Evolutionary conservation across 2,797 vertebrate genomes (phyloP).

Genomic region (Delichon dasypus): DNA sequence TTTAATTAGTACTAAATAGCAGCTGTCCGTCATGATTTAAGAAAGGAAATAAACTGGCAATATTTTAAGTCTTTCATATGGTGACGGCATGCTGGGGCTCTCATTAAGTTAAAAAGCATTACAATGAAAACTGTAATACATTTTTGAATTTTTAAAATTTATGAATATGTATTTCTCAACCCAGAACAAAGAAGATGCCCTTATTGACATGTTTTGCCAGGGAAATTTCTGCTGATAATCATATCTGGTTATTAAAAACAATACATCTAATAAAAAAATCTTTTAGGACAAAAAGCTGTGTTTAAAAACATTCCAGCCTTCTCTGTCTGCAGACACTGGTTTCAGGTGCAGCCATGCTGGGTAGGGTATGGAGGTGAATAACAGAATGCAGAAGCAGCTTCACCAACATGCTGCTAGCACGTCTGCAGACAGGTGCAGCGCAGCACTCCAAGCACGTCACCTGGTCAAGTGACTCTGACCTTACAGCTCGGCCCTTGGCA

Average conservation of each 20-base stretch:
- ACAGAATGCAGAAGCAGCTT: background rate
- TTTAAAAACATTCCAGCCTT: background rate
- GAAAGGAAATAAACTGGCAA: slow-evolving; percentile 24
- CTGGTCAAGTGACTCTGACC: background rate
- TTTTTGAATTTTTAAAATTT: background rate
- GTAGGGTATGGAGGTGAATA: background rate
- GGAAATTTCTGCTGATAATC: background rate
- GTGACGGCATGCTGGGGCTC: background rate
- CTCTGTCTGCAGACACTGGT: background rate
- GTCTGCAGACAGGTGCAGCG: accelerated
- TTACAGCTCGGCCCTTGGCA: background rate
- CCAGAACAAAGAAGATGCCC: background rate
- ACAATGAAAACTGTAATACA: background rate
- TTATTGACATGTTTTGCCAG: background rate
- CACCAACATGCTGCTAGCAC: accelerated
- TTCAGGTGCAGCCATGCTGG: background rate
- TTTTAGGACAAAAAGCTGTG: background rate
- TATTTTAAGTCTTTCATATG: slow-evolving; percentile 30
- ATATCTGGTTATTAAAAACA: background rate
- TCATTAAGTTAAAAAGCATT: background rate
- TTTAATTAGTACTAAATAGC: slow-evolving; percentile 57
- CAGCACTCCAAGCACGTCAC: background rate
- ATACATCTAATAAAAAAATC: background rate
- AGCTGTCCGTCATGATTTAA: slow-evolving; percentile 47
- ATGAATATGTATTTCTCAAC: background rate